Evolutionary conservation across 2,113 vertebrate species (phyloP).

Genomic region (Dunckerocampus dactyliophorus): DNA sequence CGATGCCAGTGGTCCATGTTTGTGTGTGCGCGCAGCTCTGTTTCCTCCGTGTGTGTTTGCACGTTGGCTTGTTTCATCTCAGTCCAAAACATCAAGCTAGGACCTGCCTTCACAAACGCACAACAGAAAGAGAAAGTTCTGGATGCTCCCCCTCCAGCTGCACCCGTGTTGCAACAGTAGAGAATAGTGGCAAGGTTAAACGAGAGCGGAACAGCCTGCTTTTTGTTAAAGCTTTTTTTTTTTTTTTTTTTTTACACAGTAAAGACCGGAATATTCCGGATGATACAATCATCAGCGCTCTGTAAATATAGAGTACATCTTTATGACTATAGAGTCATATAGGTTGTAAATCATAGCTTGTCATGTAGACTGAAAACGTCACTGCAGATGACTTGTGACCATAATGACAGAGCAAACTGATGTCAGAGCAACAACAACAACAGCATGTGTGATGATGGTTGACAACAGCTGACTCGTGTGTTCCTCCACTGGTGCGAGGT

Average conservation of each 20-base stretch:
- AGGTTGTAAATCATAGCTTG: no score
- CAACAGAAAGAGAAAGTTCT: slow-evolving; percentile 22
- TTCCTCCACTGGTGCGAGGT: no score
- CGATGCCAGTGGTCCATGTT: neutral
- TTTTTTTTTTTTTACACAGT: slow-evolving; percentile 1
- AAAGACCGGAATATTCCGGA: slow-evolving; percentile 26
- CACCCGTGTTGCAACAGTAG: slow-evolving; percentile 14
- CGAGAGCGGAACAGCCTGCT: slow-evolving; percentile 2
- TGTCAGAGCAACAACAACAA: no score
- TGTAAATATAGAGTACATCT: no score
- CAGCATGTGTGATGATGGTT: no score
- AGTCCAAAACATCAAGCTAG: slow-evolving; percentile 25
- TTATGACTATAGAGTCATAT: no score
- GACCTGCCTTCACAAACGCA: slow-evolving; percentile 21
- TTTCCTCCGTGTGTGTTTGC: slow-evolving; percentile 20
- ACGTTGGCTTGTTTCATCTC: slow-evolving; percentile 15
- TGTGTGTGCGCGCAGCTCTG: neutral
- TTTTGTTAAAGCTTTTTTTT: slow-evolving; percentile 11
- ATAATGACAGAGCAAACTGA: no score
- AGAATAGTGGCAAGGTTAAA: slow-evolving; percentile 4
- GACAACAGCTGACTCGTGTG: no score
- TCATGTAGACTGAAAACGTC: no score
- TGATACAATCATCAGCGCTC: neutral
- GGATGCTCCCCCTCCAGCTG: slow-evolving; percentile 32
- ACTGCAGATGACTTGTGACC: no score